A percentile compares a stretch with the other conserved stretches of the same genome.
These are phyloP conservation scores for Eulacestoma nigropectus DNA, from an alignment of 2,113 vertebrate species.

Conservation along the genomic window DNA sequence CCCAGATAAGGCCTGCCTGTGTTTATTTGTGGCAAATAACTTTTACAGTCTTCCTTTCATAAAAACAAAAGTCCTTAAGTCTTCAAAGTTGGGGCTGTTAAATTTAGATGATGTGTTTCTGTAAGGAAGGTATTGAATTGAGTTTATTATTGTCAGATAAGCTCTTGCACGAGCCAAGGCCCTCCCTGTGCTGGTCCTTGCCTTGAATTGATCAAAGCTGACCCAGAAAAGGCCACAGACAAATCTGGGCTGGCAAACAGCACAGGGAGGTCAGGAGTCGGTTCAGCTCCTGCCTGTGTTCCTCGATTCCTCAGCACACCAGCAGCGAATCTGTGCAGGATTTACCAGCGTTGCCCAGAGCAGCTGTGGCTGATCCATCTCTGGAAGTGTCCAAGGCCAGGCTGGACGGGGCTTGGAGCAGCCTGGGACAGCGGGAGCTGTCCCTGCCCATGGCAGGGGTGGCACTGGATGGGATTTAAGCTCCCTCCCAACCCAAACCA, in stretches of 20 bases:
- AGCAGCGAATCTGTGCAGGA: background rate
- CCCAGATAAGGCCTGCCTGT: background rate
- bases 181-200: background rate
- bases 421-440: background rate
- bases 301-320: background rate
- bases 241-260: background rate
- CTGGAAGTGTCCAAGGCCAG: background rate
- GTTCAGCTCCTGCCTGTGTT: background rate
- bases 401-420: background rate
- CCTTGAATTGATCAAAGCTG: background rate
- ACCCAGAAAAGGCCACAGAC: background rate
- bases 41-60: background rate
- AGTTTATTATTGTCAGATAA: background rate
- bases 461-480: accelerated
- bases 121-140: too few relatives aligned
- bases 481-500: background rate
- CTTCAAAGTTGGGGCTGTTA: background rate
- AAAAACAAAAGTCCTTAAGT: background rate
- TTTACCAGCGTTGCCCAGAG: background rate
- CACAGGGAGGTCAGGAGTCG: background rate
- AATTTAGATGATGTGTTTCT: background rate
- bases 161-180: background rate
- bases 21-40: background rate
- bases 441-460: background rate
- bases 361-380: background rate